phyloP scores from a whole-genome alignment of 2,888 invertebrate species.

The Leucania comma region DNA sequence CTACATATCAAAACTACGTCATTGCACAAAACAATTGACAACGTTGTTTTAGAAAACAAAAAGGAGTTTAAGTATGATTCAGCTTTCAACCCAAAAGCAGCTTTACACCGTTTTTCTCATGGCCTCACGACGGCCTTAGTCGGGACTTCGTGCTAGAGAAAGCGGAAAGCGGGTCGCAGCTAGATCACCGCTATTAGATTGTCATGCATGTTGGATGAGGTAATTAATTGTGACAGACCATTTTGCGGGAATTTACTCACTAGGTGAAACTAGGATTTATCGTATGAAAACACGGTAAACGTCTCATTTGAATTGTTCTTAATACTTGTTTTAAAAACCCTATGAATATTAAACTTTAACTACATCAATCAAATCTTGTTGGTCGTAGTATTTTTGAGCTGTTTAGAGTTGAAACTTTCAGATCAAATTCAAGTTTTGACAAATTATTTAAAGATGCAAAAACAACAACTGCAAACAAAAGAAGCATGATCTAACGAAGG shows the following conservation, averaged over 20 bases:
- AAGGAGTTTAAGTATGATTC: neutral
- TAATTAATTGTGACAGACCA: slow-evolving; percentile 88
- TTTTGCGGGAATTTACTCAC: slow-evolving; percentile 72
- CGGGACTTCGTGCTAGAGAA: slow-evolving; percentile 88
- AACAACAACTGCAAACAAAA: too few relatives aligned
- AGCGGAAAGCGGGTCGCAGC: slow-evolving; percentile 88
- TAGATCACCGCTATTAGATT: slow-evolving; percentile 89
- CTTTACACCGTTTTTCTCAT: slow-evolving; percentile 60
- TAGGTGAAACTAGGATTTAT: slow-evolving; percentile 35
- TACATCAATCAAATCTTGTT: too few relatives aligned
- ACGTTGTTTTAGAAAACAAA: neutral
- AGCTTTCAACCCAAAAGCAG: slow-evolving; percentile 1
- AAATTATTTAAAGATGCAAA: too few relatives aligned
- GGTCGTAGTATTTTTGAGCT: too few relatives aligned
- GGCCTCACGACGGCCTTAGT: slow-evolving; percentile 73
- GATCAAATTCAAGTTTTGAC: too few relatives aligned
- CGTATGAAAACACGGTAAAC: slow-evolving; percentile 28
- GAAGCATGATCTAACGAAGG: too few relatives aligned
- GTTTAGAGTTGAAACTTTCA: too few relatives aligned
- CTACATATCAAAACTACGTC: too few relatives aligned
- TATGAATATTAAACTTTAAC: too few relatives aligned
- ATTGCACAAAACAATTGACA: neutral
- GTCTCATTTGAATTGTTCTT: slow-evolving; percentile 5
- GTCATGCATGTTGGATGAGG: slow-evolving; percentile 88
- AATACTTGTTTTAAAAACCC: neutral